Evolutionary conservation across 2,888 invertebrate genomes (phyloP), one percentile per base, ranked within the genome.

Genomic region (Camponotus fellah): DNA sequence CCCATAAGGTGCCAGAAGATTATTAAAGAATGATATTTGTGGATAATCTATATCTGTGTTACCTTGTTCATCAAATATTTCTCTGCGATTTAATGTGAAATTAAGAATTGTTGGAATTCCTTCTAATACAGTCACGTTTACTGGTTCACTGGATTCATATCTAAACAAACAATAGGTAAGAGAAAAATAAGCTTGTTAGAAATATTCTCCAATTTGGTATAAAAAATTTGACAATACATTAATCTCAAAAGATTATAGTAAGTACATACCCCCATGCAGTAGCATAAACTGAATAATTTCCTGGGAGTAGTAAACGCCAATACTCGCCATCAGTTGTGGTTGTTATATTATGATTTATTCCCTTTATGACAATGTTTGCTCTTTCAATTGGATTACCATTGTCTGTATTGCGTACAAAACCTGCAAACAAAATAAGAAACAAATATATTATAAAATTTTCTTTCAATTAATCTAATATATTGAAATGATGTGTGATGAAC

Each of bases 281-380:
- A 0, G 97, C 98, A 86, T 96, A 96, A 87, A 99, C 95, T 43
- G 96, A 96, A 94, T 99, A 99, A 5, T 96, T 96, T 85, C 99
- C 99, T 0, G 99, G 99, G 26, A 98, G 95, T 43, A 99, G 95
- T 71, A 99, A 95, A 84, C 99, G 96, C 99, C 99, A 99, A 95
- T 97, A 99, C 94, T 99, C 98, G 6, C 99, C 99, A 32, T 96
- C 95, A 62, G 96, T 95, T 0, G 98, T 97, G 0, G 98, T 97
- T 1, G 96, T 96, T 14, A 99, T 96, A 77, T 97, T 96, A 94
- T 99, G 99, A 71, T 97, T 95, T 83, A 99, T 97, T 0, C 97
- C 97, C 62, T 96, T 95, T 2, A 99, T 97, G 40, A 96, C 95
- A 66, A 99, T 96, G 86, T 96, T 96, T 0, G 98, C 99, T 92